These are phyloP conservation scores for Chrysochloris asiatica DNA, from an alignment of 2,113 vertebrate genomes.

Conservation along the genomic window DNA sequence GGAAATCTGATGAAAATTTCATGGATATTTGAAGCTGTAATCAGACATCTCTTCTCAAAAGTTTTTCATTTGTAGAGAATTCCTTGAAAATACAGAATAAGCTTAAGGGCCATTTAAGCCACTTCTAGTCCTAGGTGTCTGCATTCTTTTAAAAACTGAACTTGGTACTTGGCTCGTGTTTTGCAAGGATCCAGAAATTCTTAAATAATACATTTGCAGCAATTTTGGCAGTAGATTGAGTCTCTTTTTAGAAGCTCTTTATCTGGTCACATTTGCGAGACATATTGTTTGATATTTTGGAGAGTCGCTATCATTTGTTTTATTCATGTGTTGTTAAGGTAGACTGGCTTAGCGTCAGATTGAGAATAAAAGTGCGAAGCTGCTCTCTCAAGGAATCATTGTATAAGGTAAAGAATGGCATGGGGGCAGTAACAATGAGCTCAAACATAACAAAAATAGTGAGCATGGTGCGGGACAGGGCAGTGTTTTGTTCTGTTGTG, in stretches of 20 bases:
- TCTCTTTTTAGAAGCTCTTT: constrained; percentile 38
- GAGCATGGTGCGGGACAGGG: no score
- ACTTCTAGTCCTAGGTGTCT: neutral
- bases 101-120: neutral
- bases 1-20: constrained; percentile 5
- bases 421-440: no score
- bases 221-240: constrained; percentile 11
- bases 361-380: constrained; percentile 30
- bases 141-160: constrained; percentile 26
- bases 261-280: constrained; percentile 9
- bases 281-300: neutral
- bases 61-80: neutral
- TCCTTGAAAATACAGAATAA: neutral
- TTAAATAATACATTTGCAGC: neutral
- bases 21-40: neutral
- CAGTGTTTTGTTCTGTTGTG: no score
- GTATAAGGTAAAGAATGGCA: neutral
- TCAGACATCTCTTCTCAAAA: neutral
- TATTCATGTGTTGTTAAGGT: constrained; percentile 11
- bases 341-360: neutral
- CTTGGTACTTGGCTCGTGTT: constrained; percentile 17
- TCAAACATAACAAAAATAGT: no score
- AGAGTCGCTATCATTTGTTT: neutral
- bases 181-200: constrained; percentile 46
- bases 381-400: neutral